Conservation (phyloP, 2,888 invertebrate species). For the Adelphocoris suturalis region DNA sequence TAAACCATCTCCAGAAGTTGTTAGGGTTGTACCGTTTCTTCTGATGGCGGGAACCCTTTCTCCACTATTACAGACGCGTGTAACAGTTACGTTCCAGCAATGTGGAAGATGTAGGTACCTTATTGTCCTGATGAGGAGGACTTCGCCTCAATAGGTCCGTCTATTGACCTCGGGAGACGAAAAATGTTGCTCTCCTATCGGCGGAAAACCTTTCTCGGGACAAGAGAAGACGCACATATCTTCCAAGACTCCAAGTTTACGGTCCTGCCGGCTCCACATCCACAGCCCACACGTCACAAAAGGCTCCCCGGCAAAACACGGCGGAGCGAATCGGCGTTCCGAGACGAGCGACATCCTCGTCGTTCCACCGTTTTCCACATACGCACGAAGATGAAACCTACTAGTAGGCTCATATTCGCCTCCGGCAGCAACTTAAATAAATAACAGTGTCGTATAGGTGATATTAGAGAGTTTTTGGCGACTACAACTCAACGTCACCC, state of each 20-base stretch:
- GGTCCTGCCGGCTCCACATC: neutral
- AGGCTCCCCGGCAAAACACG: neutral
- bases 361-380: too few species aligned
- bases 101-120: neutral
- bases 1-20: too few species aligned
- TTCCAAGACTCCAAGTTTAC: neutral
- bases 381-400: too few species aligned
- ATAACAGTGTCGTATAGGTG: too few species aligned
- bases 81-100: conserved; percentile 12
- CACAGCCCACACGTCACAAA: conserved; percentile 13
- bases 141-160: conserved; percentile 4
- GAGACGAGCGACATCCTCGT: too few species aligned
- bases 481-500: too few species aligned
- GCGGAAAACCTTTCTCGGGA: neutral
- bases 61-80: neutral
- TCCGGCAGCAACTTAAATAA: too few species aligned
- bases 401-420: too few species aligned
- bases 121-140: neutral
- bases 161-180: neutral
- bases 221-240: neutral
- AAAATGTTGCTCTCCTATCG: neutral
- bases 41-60: neutral
- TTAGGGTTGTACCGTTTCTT: too few species aligned
- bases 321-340: too few species aligned
- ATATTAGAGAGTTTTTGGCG: too few species aligned